A percentile compares a stretch with the other conserved stretches of the same genome.
These are phyloP conservation scores for Scaptomyza flava DNA, from an alignment of 2,888 invertebrate genomes.

Conservation along the genomic window DNA sequence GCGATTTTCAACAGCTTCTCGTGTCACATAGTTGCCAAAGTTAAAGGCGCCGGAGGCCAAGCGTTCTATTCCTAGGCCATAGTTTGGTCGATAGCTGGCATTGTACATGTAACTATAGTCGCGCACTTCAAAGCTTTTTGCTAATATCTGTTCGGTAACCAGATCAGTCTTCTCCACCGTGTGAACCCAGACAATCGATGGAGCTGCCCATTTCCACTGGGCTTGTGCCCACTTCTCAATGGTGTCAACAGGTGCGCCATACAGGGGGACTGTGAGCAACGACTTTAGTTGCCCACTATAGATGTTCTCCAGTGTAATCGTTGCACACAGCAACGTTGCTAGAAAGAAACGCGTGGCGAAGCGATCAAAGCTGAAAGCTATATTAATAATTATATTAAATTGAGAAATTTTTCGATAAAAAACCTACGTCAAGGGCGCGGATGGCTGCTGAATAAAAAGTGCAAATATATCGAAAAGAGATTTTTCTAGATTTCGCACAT, in stretches of 20 bases:
- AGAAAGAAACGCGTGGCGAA: constrained; percentile 79
- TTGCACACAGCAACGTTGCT: constrained; percentile 77
- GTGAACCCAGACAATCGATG: constrained; percentile 80
- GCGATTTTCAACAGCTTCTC: constrained; percentile 72
- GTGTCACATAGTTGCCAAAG: constrained; percentile 79
- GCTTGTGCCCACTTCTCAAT: constrained; percentile 77
- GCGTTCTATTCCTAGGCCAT: constrained; percentile 82
- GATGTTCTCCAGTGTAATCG: constrained; percentile 82
- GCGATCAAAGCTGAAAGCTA: constrained; percentile 60
- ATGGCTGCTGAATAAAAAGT: constrained; percentile 82
- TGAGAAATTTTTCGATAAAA: too few species aligned
- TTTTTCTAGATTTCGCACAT: constrained; percentile 51
- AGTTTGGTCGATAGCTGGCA: constrained; percentile 72
- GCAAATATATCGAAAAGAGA: constrained; percentile 79
- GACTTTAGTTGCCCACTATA: constrained; percentile 83
- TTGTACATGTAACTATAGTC: constrained; percentile 76
- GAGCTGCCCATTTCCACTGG: constrained; percentile 82
- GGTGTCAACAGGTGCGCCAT: constrained; percentile 78
- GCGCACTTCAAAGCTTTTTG: constrained; percentile 75
- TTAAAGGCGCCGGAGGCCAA: constrained; percentile 73
- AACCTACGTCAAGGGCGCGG: constrained; percentile 69
- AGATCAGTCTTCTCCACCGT: constrained; percentile 76
- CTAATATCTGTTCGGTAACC: constrained; percentile 74
- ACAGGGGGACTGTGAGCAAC: constrained; percentile 80
- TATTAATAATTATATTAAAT: neutral